Evolutionary conservation across 2,888 invertebrate genomes (phyloP).

Genomic region (Petrophora chlorosata): DNA sequence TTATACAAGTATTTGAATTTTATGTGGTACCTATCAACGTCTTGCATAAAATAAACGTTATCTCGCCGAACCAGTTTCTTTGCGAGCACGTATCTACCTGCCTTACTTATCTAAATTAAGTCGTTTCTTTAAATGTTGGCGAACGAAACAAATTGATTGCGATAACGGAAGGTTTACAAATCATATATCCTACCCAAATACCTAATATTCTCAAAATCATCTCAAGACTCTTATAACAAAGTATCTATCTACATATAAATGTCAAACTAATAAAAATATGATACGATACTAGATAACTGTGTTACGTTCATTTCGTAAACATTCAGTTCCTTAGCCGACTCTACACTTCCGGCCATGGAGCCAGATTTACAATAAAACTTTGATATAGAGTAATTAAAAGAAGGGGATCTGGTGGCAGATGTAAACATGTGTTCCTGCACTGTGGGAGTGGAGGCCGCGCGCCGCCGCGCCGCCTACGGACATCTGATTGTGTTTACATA

Average conservation of each 20-base stretch:
- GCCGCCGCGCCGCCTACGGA: conserved; percentile 56
- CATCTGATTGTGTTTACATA: conserved; percentile 58
- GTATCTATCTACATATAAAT: too few species aligned
- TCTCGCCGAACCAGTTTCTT: conserved; percentile 49
- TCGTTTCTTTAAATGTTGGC: conserved; percentile 33
- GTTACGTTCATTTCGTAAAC: background rate
- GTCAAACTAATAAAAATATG: background rate
- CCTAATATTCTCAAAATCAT: background rate
- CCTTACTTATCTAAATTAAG: conserved; percentile 39
- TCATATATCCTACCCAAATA: too few species aligned
- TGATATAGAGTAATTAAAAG: conserved; percentile 47
- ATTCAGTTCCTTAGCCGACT: conserved; percentile 5
- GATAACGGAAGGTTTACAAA: too few species aligned
- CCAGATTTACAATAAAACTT: conserved; percentile 33
- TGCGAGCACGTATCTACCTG: conserved; percentile 33
- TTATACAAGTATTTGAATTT: conserved; percentile 26
- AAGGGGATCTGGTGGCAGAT: conserved; percentile 55
- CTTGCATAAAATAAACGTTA: conserved; percentile 43
- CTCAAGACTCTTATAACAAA: background rate
- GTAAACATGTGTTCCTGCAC: conserved; percentile 73
- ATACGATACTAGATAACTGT: background rate
- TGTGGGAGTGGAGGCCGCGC: conserved; percentile 69
- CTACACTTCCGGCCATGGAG: conserved; percentile 27
- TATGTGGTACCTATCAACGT: conserved; percentile 30
- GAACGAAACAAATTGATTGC: conserved; percentile 21